Base-by-base conservation (phyloP, 1,140 invertebrate species). In the Pygmarrhopalites habei region DNA sequence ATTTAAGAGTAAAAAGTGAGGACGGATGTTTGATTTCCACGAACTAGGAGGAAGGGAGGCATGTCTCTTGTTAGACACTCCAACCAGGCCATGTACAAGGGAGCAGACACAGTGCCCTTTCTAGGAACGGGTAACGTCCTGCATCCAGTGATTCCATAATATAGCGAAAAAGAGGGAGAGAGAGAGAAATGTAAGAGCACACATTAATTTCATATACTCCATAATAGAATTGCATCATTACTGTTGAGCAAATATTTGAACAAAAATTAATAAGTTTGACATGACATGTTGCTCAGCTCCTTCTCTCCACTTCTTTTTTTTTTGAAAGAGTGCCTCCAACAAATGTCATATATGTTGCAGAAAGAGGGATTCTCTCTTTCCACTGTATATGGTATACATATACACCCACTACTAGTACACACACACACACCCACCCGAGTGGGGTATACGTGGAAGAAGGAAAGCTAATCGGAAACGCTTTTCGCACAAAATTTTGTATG, bases 21-120 rank as follows among this genome's bases (percentile, higher is more conserved):
- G 19, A 96, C 93, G 61, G 91, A 93, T 58, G 86, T 86, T 72
- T 96, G 92, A 78, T 97, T 96, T 21, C 94, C 94, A 69, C 93
- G 79, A 17, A 96, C 85, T 64, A 97, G 80, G 44, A 96, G 79
- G 72, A 91, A 89, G 0, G 94, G 92, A 47, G 92, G 92, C 87
- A 94, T 86, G 69, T 88, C 85, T 65, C 81, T 79, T 2, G 90
- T 93, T n/a, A 98, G 78, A 1, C 86, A 84, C 75, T 96, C 92
- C 65, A 98, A 75, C 94, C 95, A 98, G 5, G 91, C 87, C 82
- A 94, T 86, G 76, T 96, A 98, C 19, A 98, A 78, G 10, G 90
- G 84, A 1, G 92, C 86, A 15, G 91, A 89, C 49, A 93, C 87
- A 4, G 89, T 85, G 66, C 76, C 72, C 78, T 77, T 82, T 58